phyloP scores from a whole-genome alignment of 1,140 invertebrate genomes.

The Drosophila serrata region DNA sequence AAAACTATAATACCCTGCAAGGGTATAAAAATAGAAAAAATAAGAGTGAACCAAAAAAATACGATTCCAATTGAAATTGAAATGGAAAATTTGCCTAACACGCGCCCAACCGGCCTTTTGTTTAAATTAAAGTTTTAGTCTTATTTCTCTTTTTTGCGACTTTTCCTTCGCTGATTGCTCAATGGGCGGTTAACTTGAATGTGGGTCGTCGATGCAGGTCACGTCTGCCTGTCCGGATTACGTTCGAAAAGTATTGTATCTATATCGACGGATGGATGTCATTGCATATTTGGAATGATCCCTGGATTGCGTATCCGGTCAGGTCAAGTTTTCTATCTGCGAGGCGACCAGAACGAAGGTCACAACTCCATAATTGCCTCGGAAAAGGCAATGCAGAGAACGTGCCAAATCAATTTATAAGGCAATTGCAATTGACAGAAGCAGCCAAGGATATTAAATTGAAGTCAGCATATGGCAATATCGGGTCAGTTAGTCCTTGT shows the following conservation, averaged over 20 bases:
- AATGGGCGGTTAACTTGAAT: constrained; percentile 56
- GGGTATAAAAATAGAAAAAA: constrained; percentile 20
- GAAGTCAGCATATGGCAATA: constrained; percentile 23
- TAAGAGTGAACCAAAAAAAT: constrained; percentile 22
- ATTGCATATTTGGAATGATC: constrained; percentile 35
- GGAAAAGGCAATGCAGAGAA: constrained; percentile 37
- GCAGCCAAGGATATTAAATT: constrained; percentile 37
- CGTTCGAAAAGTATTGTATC: constrained; percentile 54
- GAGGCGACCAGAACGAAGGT: constrained; percentile 21
- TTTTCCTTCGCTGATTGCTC: constrained; percentile 53
- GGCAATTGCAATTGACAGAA: constrained; percentile 50
- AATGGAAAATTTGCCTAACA: constrained; percentile 65
- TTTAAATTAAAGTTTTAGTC: constrained; percentile 56
- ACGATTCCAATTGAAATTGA: constrained; percentile 48
- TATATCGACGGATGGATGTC: constrained; percentile 46
- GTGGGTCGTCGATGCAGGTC: constrained; percentile 76
- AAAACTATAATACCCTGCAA: too few relatives aligned
- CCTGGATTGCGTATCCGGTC: constrained; percentile 6
- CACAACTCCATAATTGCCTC: constrained; percentile 36
- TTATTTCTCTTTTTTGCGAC: constrained; percentile 8
- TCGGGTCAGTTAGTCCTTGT: constrained; percentile 18
- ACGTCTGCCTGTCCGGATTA: constrained; percentile 52
- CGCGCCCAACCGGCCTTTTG: constrained; percentile 64
- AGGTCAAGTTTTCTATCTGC: constrained; percentile 21
- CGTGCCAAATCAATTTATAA: constrained; percentile 73